These are phyloP conservation scores for Chaetodon auriga DNA, from an alignment of 2,113 vertebrate species.

Conservation along the genomic window DNA sequence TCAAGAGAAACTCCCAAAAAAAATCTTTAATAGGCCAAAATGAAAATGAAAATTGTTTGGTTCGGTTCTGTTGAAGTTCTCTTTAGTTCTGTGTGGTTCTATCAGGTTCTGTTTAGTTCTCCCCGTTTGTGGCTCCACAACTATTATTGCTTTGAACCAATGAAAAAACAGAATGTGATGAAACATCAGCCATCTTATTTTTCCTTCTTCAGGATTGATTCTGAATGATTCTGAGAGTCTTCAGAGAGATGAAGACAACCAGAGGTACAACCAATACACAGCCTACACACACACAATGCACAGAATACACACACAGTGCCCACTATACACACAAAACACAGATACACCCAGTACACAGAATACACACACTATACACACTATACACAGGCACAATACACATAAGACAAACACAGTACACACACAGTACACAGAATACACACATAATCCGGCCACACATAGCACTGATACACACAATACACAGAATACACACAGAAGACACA, in stretches of 20 bases:
- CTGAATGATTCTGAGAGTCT: slow-evolving; percentile 3
- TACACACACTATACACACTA: too few relatives aligned
- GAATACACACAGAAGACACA: background rate
- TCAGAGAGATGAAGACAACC: background rate
- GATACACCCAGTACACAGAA: too few relatives aligned
- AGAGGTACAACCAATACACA: slow-evolving; percentile 4
- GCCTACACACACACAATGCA: background rate
- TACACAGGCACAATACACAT: too few relatives aligned
- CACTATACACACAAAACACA: background rate
- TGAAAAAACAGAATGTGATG: background rate
- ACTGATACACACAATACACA: background rate
- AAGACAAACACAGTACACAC: too few relatives aligned
- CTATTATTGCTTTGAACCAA: background rate
- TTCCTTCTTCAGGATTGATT: slow-evolving; percentile 2
- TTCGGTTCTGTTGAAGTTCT: too few relatives aligned
- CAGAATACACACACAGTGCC: background rate
- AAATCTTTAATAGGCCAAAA: background rate
- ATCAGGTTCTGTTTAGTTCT: too few relatives aligned
- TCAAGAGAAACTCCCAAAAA: too few relatives aligned
- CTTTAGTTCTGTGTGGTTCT: too few relatives aligned
- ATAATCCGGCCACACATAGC: too few relatives aligned
- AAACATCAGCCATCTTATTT: background rate
- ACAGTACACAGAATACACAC: too few relatives aligned
- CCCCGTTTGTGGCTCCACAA: too few relatives aligned
- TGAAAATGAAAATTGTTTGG: too few relatives aligned